Conservation (phyloP, 2,113 vertebrate genomes). For the Noctilio leporinus region DNA sequence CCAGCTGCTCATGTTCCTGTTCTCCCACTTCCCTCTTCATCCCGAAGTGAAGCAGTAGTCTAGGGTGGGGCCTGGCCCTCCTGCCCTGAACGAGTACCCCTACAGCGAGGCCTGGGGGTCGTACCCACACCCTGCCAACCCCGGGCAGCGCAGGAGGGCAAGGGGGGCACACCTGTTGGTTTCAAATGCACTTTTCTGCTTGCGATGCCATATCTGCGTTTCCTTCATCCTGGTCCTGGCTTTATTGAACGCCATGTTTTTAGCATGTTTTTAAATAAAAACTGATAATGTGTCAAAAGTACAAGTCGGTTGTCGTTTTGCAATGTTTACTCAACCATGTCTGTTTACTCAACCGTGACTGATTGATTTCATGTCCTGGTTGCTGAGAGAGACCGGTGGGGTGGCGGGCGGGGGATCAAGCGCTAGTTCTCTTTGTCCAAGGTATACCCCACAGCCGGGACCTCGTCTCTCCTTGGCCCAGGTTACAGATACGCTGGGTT, state of each 20-base stretch:
- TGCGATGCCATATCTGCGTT: conserved; percentile 66
- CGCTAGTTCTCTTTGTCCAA: background rate
- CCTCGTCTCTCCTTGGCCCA: background rate
- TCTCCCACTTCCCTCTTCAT: background rate
- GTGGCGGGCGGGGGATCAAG: too few species aligned
- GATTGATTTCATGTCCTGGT: background rate
- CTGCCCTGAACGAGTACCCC: accelerated
- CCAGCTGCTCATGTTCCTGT: background rate
- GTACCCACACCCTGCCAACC: background rate
- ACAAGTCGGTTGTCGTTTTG: background rate
- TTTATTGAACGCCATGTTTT: conserved; percentile 77
- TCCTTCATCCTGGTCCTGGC: conserved; percentile 62
- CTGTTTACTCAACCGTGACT: accelerated
- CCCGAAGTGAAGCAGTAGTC: background rate
- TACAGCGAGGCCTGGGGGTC: background rate
- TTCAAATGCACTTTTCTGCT: conserved; percentile 78
- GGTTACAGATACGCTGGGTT: background rate
- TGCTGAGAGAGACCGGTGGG: background rate
- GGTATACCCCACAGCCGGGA: background rate
- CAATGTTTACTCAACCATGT: too few species aligned
- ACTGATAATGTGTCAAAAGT: conserved; percentile 70
- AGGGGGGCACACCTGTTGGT: conserved; percentile 52
- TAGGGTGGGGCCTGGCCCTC: background rate
- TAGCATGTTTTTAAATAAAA: conserved; percentile 87
- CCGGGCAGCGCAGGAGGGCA: background rate